Conservation (phyloP, 1,140 invertebrate species). For the Solen grandis region DNA sequence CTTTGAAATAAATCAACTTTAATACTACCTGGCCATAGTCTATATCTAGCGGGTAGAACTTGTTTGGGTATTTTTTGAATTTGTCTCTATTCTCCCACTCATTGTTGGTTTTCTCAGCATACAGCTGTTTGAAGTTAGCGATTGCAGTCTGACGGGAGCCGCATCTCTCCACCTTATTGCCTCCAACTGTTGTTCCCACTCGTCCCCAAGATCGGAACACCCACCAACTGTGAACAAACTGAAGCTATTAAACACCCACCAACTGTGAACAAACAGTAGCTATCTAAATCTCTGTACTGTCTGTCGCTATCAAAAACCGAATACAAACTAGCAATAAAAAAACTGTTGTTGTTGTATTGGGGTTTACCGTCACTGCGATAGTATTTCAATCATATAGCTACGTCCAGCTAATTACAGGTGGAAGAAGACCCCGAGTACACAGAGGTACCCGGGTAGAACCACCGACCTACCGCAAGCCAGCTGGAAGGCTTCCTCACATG, state of each 20-base stretch:
- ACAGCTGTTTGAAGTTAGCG: slow-evolving; percentile 86
- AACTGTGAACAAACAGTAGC: neutral
- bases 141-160: slow-evolving; percentile 77
- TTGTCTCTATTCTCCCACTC: slow-evolving; percentile 85
- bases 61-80: slow-evolving; percentile 91
- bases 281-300: no score
- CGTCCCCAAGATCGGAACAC: slow-evolving; percentile 96
- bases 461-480: no score
- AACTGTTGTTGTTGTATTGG: no score
- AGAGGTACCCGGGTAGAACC: no score
- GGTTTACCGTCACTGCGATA: no score
- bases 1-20: no score
- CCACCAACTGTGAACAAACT: slow-evolving; percentile 86
- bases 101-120: slow-evolving; percentile 94
- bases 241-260: neutral
- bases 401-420: no score
- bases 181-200: slow-evolving; percentile 95
- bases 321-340: no score
- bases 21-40: slow-evolving; percentile 87
- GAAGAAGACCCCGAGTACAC: no score
- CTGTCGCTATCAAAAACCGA: no score
- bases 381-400: no score
- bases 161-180: slow-evolving; percentile 87
- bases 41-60: slow-evolving; percentile 94
- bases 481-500: no score